Evolutionary conservation across 2,888 invertebrate genomes (phyloP), one percentile per base, ranked within the genome.

Genomic region (Platycheirus albimanus): DNA sequence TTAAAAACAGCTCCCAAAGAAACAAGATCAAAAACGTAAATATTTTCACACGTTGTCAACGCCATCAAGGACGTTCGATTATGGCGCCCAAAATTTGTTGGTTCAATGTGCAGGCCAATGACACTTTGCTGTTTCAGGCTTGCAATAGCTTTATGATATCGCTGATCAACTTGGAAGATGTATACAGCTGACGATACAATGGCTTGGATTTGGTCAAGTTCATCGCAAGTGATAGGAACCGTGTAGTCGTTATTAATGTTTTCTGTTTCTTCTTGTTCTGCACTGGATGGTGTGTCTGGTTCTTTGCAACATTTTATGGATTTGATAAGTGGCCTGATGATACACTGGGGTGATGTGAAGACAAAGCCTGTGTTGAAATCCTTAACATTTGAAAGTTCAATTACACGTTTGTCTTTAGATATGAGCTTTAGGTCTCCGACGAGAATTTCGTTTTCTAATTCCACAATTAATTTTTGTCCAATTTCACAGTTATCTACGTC

Each of bases 1-100:
- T 86, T 86, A 43, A 86, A 87, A 6, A 88, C 70, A 58, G 79
- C 85, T 5, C 87, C 88, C 43, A 88, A 61, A 7, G 61, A 85
- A 10, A 86, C 28, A 5, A 88, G 85, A 77, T 88, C 88, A 69
- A 88, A 88, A 24, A 88, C 86, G 76, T 88, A 88, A 4, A 87
- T 85, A 15, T 84, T 77, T 5, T 85, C 72, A 3, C 70, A 38
- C 3, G 88, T 87, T 10, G 86, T 85, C 3, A 87, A 30, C 1
- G 85, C 85, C 4, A 88, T 36, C 8, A 88, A 13, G 0, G 86
- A 85, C 1, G 87, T 85, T 6, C 83, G 80, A 24, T 85, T 84
- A 49, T 87, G 85, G 8, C 88, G 87, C 4, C 87, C 88, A 72
- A 74, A 85, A 20, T 87, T 79, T 15, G 85, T 61, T 7, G 87